Evolutionary conservation across 2,888 invertebrate species (phyloP).

Genomic region (Liopterus haemorrhoidalis): DNA sequence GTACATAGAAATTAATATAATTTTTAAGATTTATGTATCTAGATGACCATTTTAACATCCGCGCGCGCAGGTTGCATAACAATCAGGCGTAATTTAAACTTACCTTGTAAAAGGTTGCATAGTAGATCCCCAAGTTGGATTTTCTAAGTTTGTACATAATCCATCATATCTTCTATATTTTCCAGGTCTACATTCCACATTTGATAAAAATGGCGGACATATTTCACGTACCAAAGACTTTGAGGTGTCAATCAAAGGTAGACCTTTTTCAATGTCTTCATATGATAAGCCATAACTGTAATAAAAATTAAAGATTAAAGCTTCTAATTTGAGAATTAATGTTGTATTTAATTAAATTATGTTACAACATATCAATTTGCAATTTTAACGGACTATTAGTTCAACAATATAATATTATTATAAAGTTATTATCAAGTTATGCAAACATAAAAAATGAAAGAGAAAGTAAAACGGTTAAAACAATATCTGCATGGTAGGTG

Average conservation of each 20-base stretch:
- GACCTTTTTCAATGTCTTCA: conserved; percentile 80
- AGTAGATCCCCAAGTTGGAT: conserved; percentile 85
- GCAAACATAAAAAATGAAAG: too few species aligned
- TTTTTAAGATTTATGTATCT: too few species aligned
- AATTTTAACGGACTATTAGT: neutral
- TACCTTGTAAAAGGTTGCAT: conserved; percentile 80
- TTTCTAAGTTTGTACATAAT: conserved; percentile 79
- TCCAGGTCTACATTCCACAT: conserved; percentile 81
- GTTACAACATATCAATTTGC: neutral
- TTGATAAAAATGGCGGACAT: conserved; percentile 80
- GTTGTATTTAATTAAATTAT: neutral
- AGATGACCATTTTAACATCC: too few species aligned
- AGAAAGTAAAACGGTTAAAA: too few species aligned
- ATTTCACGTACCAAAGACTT: conserved; percentile 79
- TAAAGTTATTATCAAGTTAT: too few species aligned
- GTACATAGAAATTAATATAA: too few species aligned
- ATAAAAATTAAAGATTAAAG: conserved; percentile 24
- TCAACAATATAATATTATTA: neutral
- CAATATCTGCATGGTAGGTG: too few species aligned
- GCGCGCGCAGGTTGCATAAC: too few species aligned
- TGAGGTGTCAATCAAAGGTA: conserved; percentile 82
- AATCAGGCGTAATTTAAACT: too few species aligned
- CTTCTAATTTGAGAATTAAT: neutral
- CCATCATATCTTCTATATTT: conserved; percentile 84
- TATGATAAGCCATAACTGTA: conserved; percentile 74